These are phyloP conservation scores for Antechinus stuartii DNA, from an alignment of 2,113 vertebrate species.

Conservation along the genomic window DNA sequence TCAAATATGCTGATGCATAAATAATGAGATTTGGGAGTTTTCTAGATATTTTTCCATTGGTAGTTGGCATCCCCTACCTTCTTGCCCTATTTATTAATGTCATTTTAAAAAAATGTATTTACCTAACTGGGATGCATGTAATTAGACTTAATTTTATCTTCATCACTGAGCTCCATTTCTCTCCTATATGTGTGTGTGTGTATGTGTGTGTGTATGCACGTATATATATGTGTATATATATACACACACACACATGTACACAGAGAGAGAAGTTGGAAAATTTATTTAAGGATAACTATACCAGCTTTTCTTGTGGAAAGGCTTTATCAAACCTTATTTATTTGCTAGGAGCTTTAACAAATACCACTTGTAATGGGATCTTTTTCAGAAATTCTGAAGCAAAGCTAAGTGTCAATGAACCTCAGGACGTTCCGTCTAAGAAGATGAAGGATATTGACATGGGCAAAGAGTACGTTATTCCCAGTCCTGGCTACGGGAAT, in stretches of 20 bases:
- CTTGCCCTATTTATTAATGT: neutral
- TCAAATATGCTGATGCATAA: neutral
- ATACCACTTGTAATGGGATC: constrained; percentile 49
- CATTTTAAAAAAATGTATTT: neutral
- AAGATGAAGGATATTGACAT: constrained; percentile 95
- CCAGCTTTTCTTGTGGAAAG: constrained; percentile 18
- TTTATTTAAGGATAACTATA: constrained; percentile 4
- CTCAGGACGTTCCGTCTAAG: constrained; percentile 81
- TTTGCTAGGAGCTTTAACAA: constrained; percentile 26
- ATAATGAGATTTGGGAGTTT: neutral
- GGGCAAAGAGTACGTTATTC: constrained; percentile 91
- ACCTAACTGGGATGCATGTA: neutral
- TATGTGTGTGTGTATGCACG: no score
- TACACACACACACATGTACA: no score
- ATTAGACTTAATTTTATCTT: neutral
- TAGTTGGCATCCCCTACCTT: neutral
- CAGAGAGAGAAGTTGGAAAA: neutral
- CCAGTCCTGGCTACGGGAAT: constrained; percentile 88
- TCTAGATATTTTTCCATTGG: neutral
- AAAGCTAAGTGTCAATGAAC: constrained; percentile 63
- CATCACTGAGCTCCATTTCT: neutral
- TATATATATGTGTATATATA: no score
- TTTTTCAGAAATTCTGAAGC: constrained; percentile 76
- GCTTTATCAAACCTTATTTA: neutral
- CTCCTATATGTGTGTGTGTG: no score